Percentiles rank a stretch among this genome's conserved stretches.
Evolutionary conservation across 2,113 vertebrate species (phyloP).

Genomic region (Pygathrix nemaeus): DNA sequence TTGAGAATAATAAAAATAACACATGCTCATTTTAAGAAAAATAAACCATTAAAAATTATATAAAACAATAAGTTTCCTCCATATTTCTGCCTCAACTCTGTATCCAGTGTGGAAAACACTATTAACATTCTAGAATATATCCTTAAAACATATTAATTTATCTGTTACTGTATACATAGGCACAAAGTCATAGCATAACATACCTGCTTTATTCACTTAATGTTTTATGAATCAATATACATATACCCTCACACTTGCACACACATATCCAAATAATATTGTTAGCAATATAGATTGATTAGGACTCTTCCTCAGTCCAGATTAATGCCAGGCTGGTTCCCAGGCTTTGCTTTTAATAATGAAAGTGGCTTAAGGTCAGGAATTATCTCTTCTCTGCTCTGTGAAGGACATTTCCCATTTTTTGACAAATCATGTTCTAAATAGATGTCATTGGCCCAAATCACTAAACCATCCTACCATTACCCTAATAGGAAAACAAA

Average conservation of each 20-base stretch:
- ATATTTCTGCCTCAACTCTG: neutral
- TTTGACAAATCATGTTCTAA: conserved; percentile 12
- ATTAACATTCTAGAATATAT: neutral
- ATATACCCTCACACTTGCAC: neutral
- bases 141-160: neutral
- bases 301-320: neutral
- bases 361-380: neutral
- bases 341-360: conserved; percentile 42
- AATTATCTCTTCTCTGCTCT: neutral
- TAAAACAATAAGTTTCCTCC: neutral
- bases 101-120: neutral
- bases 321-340: neutral
- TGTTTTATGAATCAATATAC: neutral
- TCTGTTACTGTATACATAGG: neutral
- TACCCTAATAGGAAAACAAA: conserved; percentile 12
- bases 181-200: neutral
- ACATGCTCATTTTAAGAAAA: conserved; percentile 25
- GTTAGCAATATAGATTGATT: neutral
- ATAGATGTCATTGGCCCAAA: neutral
- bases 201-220: neutral
- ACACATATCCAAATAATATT: neutral
- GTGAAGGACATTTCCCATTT: neutral
- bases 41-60: conserved; percentile 12
- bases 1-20: conserved; percentile 38
- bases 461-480: neutral